Conservation (phyloP, 1,140 invertebrate species). For the Sinonovacula constricta region DNA sequence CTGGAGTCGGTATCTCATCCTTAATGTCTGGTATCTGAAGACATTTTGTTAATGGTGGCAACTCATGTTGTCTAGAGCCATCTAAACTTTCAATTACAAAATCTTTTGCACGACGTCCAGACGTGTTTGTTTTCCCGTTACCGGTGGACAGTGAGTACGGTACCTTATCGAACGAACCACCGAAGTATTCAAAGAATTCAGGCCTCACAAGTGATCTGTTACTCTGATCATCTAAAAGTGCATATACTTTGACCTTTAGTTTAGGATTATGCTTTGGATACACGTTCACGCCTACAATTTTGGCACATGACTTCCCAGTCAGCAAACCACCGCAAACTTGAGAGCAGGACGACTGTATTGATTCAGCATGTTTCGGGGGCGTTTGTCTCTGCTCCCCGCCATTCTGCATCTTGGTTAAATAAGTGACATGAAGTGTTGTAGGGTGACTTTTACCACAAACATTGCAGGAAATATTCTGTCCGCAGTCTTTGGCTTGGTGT, state of each 20-base stretch:
- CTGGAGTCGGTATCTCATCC: slow-evolving; percentile 24
- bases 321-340: slow-evolving; percentile 2
- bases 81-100: slow-evolving; percentile 8
- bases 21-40: slow-evolving; percentile 15
- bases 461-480: slow-evolving; percentile 2
- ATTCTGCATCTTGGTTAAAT: neutral
- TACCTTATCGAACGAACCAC: neutral
- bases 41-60: slow-evolving; percentile 19
- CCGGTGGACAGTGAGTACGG: slow-evolving; percentile 9
- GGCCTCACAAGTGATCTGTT: slow-evolving; percentile 11
- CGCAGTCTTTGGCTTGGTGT: slow-evolving; percentile 28
- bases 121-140: neutral
- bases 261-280: neutral
- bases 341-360: neutral
- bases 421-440: slow-evolving; percentile 19
- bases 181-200: slow-evolving; percentile 15
- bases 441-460: slow-evolving; percentile 32
- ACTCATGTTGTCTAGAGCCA: neutral
- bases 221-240: slow-evolving; percentile 31
- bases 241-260: slow-evolving; percentile 4
- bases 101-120: neutral
- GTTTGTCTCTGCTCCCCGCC: slow-evolving; percentile 12
- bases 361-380: neutral
- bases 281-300: slow-evolving; percentile 6
- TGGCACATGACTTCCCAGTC: slow-evolving; percentile 18